These are phyloP conservation scores for Haliclystus octoradiatus DNA, from an alignment of 30 jellyfish, hydroid and myxozoan genomes.

Conservation along the genomic window DNA sequence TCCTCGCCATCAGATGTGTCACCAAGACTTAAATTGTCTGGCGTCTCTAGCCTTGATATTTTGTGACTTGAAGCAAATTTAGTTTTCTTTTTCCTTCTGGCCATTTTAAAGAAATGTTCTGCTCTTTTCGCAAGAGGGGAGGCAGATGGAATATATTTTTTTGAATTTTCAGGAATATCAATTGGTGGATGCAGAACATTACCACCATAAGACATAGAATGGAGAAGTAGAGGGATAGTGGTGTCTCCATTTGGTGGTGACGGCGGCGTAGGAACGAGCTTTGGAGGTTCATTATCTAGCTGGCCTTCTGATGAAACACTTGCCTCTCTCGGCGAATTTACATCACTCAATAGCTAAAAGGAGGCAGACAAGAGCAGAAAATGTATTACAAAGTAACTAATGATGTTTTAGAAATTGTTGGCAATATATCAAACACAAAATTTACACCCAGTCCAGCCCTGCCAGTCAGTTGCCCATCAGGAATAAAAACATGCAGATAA, in stretches of 20 bases:
- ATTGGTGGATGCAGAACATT: slow-evolving; percentile 4
- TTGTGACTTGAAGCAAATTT: slow-evolving; percentile 18
- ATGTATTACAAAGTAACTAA: too few species aligned
- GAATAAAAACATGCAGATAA: too few species aligned
- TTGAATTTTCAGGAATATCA: slow-evolving; percentile 7
- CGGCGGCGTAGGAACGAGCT: slow-evolving; percentile 38
- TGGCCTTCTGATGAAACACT: slow-evolving; percentile 2
- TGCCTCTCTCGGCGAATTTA: not conserved
- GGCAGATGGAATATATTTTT: slow-evolving; percentile 33
- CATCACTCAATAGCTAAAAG: not conserved
- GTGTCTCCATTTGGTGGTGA: slow-evolving; percentile 42
- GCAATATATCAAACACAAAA: too few species aligned
- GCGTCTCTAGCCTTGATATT: slow-evolving; percentile 23
- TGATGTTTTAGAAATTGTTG: too few species aligned
- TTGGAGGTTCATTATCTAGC: slow-evolving; percentile 1
- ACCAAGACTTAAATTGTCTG: slow-evolving; percentile 15
- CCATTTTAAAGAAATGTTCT: slow-evolving; percentile 39
- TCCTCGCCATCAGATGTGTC: slow-evolving; percentile 14
- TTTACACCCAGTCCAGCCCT: too few species aligned
- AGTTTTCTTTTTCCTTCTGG: slow-evolving; percentile 28
- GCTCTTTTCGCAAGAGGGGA: slow-evolving; percentile 56
- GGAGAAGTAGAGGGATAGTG: slow-evolving; percentile 22
- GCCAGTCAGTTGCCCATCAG: too few species aligned
- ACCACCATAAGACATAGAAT: slow-evolving; percentile 4
- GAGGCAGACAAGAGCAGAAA: too few species aligned